Conservation (phyloP, 2,888 invertebrate genomes). For the Leuctra nigra region DNA sequence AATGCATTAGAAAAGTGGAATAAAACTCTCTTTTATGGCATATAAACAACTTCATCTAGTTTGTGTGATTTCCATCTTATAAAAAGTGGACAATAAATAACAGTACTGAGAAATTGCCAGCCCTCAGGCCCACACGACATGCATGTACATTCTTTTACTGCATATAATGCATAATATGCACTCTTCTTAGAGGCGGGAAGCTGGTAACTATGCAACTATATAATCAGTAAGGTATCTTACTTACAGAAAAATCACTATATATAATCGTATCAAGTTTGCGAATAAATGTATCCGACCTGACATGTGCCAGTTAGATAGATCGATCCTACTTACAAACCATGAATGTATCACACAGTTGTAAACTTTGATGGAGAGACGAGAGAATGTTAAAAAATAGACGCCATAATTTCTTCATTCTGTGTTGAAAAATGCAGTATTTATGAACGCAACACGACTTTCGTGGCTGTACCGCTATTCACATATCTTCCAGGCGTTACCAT, state of each 20-base stretch:
- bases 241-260: neutral
- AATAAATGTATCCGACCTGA: no score
- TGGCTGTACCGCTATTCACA: no score
- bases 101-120: neutral
- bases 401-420: no score
- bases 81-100: constrained; percentile 4
- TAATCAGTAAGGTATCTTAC: neutral
- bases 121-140: neutral
- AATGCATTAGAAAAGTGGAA: neutral
- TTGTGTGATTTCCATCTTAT: neutral
- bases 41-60: constrained; percentile 3
- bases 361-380: no score
- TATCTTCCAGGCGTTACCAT: no score
- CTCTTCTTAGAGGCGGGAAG: neutral
- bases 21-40: neutral
- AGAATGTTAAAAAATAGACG: no score
- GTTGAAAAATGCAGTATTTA: no score
- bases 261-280: no score
- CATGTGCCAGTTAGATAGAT: no score
- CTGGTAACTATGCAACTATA: neutral
- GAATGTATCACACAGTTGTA: no score
- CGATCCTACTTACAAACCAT: no score
- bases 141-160: neutral
- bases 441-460: no score
- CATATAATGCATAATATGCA: neutral